Base-by-base conservation (phyloP, 1,140 invertebrate species). In the Cotesia chilonis region DNA sequence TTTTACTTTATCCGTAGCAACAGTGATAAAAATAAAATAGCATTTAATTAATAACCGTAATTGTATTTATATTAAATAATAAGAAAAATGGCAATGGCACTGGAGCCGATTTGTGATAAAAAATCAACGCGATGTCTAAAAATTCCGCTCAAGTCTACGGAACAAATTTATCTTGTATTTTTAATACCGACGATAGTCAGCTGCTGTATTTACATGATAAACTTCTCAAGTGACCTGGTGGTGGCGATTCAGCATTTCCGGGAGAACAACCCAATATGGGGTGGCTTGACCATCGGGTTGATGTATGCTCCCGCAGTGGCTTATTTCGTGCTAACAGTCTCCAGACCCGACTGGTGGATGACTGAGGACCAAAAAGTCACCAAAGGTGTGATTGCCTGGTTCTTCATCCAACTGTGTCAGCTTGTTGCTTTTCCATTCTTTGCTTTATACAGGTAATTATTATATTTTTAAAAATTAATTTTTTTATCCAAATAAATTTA, bases 401-500 rank as follows among this genome's bases (percentile, higher is more conserved):
- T 90, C 68, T 77, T 82, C 0, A 72, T 86, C n/a, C 90, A 92
- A 82, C 71, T 89, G 38, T 76, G 87, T 10, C 89, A 90, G 75
- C 87, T 91, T 71, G 59, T 91, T 6, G 84, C 90, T 41, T 93
- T 92, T 82, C 92, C 92, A 41, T 80, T 92, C 38, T 90, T 91
- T 78, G 89, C 89, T n/a, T 87, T 92, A 68, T 91, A 90, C 76
- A 91, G 92, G 92, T 92, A 82, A 47, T 7, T 47, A 47, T 5
- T 47, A 47, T 47, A 28, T 28, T 28, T 28, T 28, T 28, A 28
- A 28, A 28, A 28, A 28, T 28, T 28, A 1, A 28, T 28, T 28
- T 28, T 2, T 28, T 28, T 28, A 28, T 28, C 3, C 3, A 28
- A 28, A 28, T 28, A 28, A 28, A 28, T 28, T 1, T 28, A 28